Evolutionary conservation across 2,113 vertebrate species (phyloP), one percentile per base, ranked within the genome.

Genomic region (Pavo muticus): DNA sequence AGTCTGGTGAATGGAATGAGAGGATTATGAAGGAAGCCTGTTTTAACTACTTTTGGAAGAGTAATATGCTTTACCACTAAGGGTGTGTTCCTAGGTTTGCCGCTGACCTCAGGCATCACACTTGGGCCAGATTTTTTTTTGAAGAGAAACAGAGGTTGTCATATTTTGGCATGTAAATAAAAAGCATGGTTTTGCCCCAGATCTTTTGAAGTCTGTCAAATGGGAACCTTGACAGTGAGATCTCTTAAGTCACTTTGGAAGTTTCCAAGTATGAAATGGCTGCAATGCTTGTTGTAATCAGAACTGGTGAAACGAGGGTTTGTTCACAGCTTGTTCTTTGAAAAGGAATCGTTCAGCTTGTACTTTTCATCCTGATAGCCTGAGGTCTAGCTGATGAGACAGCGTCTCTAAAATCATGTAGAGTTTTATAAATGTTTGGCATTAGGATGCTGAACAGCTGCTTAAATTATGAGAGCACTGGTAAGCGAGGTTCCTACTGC

Each of bases 401-500:
- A 89, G 39, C 70, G 69, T 54, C 78, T 94, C 82, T 74, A 25
- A 82, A 78, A 57, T 29, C 17, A 0, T 0, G 0, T 27, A 73
- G n/a, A 40, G 37, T 76, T 94, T 81, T 88, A 47, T 67, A 68
- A 92, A 72, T 72, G 54, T 77, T 89, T 70, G 65, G 45, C 74
- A 50, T 79, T 82, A 63, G 74, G 74, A 74, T 3, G 12, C 63
- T 93, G 75, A 87, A 56, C 86, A 93, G 90, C 84, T 91, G 72
- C 65, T 87, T 87, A 76, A 71, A 45, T 94, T 77, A 50, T 29
- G 61, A 83, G 56, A 40, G 37, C 59, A 48, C 68, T 84, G 86
- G 61, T 93, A 91, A 96, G 69, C 86, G 83, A 93, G 73, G 69
- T 81, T 94, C 73, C 68, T 64, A 16, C 73, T 85, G 87, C 76